phyloP scores from a whole-genome alignment of 2,113 vertebrate genomes.

The Semicossyphus pulcher region DNA sequence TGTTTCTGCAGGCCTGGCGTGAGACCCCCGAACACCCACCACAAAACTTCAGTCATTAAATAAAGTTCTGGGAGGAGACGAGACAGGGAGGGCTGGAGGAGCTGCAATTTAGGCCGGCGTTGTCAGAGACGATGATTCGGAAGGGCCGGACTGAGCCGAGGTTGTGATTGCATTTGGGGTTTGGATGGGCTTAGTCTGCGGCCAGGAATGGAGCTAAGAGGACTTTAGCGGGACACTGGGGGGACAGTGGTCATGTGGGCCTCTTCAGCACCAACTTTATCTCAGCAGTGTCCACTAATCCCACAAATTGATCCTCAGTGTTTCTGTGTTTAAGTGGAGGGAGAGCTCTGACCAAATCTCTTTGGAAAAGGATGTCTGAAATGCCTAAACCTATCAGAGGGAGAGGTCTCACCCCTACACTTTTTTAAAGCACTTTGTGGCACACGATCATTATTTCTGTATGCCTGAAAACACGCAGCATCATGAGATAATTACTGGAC shows the following conservation, averaged over 20 bases:
- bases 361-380: conserved; percentile 67
- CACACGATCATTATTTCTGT: conserved; percentile 71
- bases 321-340: conserved; percentile 62
- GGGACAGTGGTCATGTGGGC: conserved; percentile 57
- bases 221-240: conserved; percentile 66
- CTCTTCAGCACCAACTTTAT: conserved; percentile 69
- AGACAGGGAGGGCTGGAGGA: conserved; percentile 57
- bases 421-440: conserved; percentile 54
- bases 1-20: conserved; percentile 80
- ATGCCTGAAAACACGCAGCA: conserved; percentile 60
- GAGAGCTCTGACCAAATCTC: conserved; percentile 54
- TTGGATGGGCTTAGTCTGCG: conserved; percentile 65
- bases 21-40: conserved; percentile 77
- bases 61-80: conserved; percentile 79
- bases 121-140: conserved; percentile 59
- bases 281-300: conserved; percentile 73
- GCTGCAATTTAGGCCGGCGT: conserved; percentile 48
- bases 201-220: conserved; percentile 68
- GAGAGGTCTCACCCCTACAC: conserved; percentile 49
- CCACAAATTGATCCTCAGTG: conserved; percentile 75
- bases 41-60: conserved; percentile 83
- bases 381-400: conserved; percentile 70
- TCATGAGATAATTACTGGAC: conserved; percentile 73
- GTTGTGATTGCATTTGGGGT: conserved; percentile 71
- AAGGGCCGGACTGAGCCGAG: conserved; percentile 43